Percentiles rank a stretch among this genome's conserved stretches.
Evolutionary conservation across 92 coral and sea anemone species (phyloP).

Genomic region (Umimayanthus kanabou): DNA sequence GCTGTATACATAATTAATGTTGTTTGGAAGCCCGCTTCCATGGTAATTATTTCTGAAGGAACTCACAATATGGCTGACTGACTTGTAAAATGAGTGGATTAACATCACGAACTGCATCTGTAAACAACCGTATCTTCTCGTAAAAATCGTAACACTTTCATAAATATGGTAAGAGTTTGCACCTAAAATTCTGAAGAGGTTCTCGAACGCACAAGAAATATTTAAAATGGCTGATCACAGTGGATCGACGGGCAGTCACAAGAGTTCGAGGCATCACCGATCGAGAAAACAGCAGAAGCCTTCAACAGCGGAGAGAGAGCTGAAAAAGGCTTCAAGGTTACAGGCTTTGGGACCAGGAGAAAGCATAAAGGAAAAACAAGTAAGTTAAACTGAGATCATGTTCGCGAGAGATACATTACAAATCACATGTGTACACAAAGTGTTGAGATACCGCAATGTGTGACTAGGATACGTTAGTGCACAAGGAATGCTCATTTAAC

Average conservation of each 20-base stretch:
- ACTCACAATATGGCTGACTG: constrained; percentile 55
- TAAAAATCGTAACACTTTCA: neutral
- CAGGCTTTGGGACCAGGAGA: constrained; percentile 97
- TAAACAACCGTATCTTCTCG: neutral
- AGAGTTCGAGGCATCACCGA: constrained; percentile 75
- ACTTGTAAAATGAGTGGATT: constrained; percentile 38
- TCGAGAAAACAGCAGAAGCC: constrained; percentile 90
- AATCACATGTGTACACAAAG: neutral
- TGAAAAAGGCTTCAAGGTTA: constrained; percentile 92
- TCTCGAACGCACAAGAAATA: neutral
- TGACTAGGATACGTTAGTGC: constrained; percentile 11
- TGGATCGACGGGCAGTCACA: constrained; percentile 32
- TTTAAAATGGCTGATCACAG: constrained; percentile 54
- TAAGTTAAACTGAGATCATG: constrained; percentile 33
- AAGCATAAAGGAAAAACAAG: constrained; percentile 96
- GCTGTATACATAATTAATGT: constrained; percentile 85
- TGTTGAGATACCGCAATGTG: neutral
- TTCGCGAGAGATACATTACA: neutral
- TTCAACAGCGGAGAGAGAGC: constrained; percentile 93
- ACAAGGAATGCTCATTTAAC: constrained; percentile 21
- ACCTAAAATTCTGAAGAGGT: neutral
- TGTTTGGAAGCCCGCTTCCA: constrained; percentile 87
- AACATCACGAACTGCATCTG: neutral
- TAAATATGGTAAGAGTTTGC: neutral
- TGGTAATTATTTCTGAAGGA: constrained; percentile 68